These are phyloP conservation scores for Silurus aristotelis DNA, from an alignment of 2,797 vertebrate genomes.

Conservation along the genomic window DNA sequence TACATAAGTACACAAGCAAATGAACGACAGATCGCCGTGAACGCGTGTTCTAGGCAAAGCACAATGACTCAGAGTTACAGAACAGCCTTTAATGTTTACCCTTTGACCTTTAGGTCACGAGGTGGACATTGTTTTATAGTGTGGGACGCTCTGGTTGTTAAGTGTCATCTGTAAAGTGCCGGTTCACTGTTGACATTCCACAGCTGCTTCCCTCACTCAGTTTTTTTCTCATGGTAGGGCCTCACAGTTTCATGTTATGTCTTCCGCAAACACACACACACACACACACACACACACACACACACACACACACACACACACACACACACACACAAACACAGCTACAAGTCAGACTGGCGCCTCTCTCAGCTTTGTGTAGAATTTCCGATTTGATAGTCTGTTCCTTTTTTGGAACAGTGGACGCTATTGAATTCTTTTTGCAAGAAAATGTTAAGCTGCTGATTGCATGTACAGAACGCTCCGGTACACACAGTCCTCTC, in stretches of 20 bases:
- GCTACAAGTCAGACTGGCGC: not conserved
- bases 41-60: not conserved
- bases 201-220: not conserved
- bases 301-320: conserved; percentile 20
- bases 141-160: not conserved
- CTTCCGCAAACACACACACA: conserved; percentile 24
- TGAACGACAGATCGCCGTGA: not conserved
- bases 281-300: conserved; percentile 10
- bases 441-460: too few relatives aligned
- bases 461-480: not conserved
- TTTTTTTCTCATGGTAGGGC: not conserved
- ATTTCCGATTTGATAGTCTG: not conserved
- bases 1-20: conserved; percentile 1
- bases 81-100: not conserved
- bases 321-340: conserved; percentile 10
- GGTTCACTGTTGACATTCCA: conserved; percentile 42
- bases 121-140: not conserved
- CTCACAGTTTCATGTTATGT: conserved; percentile 34
- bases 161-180: not conserved
- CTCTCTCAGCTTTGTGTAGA: not conserved
- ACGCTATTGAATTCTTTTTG: not conserved
- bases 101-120: conserved; percentile 24
- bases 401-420: not conserved
- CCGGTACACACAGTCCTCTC: not conserved
- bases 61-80: conserved; percentile 13